These are phyloP conservation scores for Cantharis nigra DNA, from an alignment of 2,888 invertebrate genomes.

Conservation along the genomic window DNA sequence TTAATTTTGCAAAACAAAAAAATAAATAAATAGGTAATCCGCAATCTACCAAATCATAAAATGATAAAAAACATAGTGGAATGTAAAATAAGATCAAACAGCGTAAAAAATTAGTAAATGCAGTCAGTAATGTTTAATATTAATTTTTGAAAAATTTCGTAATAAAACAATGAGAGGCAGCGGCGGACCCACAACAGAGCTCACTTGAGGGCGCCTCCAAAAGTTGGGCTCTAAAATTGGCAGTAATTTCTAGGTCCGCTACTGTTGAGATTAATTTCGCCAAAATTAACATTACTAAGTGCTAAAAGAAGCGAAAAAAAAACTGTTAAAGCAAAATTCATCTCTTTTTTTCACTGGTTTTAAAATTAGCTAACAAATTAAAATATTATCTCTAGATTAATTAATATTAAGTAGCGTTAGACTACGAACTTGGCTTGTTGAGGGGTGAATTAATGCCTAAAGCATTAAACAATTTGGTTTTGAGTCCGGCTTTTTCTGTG, in stretches of 20 bases:
- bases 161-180: background rate
- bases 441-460: constrained; percentile 75
- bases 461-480: constrained; percentile 85
- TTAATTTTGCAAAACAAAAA: background rate
- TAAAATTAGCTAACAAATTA: constrained; percentile 7
- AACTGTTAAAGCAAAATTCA: background rate
- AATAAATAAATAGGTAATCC: background rate
- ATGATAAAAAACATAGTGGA: constrained; percentile 4
- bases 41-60: background rate
- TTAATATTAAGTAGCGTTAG: constrained; percentile 1
- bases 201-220: background rate
- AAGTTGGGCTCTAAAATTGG: background rate
- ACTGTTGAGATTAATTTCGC: background rate
- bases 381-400: constrained; percentile 2
- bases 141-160: background rate
- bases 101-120: constrained; percentile 1
- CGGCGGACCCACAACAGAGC: background rate
- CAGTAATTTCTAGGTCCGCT: background rate
- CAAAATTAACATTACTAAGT: constrained; percentile 3
- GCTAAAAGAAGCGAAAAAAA: background rate
- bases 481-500: constrained; percentile 75
- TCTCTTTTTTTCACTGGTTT: background rate
- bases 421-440: constrained; percentile 52
- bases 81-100: constrained; percentile 4
- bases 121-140: constrained; percentile 7